A percentile compares a stretch with the other conserved stretches of the same genome.
These are phyloP conservation scores for Prochilodus magdalenae DNA, from an alignment of 2,113 vertebrate genomes.

Conservation along the genomic window DNA sequence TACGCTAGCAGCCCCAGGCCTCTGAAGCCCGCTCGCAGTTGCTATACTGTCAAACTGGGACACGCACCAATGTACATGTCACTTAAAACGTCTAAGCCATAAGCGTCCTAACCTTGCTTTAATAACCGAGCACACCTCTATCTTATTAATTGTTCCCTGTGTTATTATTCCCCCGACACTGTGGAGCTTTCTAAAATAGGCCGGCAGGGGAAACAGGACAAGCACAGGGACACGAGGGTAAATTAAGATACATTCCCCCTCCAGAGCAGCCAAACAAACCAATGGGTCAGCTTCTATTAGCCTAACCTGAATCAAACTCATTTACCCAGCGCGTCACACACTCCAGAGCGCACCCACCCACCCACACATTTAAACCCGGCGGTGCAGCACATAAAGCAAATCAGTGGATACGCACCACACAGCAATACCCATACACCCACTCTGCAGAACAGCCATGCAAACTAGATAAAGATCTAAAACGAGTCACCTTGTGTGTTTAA, in stretches of 20 bases:
- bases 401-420: too few relatives aligned
- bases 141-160: constrained; percentile 17
- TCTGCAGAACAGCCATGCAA: too few relatives aligned
- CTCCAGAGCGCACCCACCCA: constrained; percentile 6
- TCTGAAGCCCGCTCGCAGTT: background rate
- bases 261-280: constrained; percentile 70
- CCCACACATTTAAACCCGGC: background rate
- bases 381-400: too few relatives aligned
- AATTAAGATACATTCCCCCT: constrained; percentile 73
- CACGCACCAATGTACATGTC: too few relatives aligned
- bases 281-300: constrained; percentile 71
- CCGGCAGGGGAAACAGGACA: constrained; percentile 19
- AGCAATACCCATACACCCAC: too few relatives aligned
- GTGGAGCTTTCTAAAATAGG: constrained; percentile 13
- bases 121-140: background rate
- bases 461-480: too few relatives aligned
- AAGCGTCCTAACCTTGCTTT: background rate
- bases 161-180: background rate
- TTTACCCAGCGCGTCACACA: constrained; percentile 42
- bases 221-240: constrained; percentile 52
- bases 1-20: background rate
- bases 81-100: background rate
- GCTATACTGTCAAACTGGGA: background rate
- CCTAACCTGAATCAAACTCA: constrained; percentile 53
- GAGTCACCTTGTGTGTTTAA: too few relatives aligned